These are phyloP conservation scores for Eospalax fontanierii DNA, from an alignment of 2,797 vertebrate genomes.

Conservation along the genomic window DNA sequence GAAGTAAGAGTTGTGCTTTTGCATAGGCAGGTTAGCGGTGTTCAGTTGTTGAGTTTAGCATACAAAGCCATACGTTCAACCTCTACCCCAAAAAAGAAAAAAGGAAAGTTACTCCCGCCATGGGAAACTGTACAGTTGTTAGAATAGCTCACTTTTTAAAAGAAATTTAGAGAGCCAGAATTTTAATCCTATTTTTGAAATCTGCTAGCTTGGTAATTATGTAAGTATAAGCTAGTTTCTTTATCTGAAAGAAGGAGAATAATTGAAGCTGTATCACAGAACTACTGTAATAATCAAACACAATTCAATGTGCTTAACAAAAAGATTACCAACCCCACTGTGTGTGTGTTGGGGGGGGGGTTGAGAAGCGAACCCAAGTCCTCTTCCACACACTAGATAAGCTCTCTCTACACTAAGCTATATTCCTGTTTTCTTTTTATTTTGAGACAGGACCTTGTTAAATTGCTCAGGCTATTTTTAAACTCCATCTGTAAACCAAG, in stretches of 20 bases:
- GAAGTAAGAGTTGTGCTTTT: no score
- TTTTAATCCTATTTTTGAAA: neutral
- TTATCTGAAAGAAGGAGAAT: constrained; percentile 26
- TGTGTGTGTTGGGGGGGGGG: no score
- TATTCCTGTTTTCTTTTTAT: neutral
- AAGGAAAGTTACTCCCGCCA: neutral
- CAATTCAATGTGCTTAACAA: neutral
- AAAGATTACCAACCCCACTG: neutral
- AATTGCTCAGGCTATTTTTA: neutral
- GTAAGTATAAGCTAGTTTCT: neutral
- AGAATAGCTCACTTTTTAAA: constrained; percentile 23
- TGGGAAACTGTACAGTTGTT: neutral
- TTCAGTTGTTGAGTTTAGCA: neutral
- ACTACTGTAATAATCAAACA: neutral
- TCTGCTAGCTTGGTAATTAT: neutral
- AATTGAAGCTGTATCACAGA: neutral
- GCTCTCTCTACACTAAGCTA: neutral
- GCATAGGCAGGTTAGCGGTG: neutral
- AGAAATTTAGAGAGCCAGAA: neutral
- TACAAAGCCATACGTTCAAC: no score
- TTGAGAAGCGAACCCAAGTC: neutral
- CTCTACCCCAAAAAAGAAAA: neutral
- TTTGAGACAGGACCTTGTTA: neutral
- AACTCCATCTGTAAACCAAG: neutral
- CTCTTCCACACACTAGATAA: neutral